These are phyloP conservation scores for Pogonocherus hispidulus DNA, from an alignment of 2,888 invertebrate species.

Conservation along the genomic window DNA sequence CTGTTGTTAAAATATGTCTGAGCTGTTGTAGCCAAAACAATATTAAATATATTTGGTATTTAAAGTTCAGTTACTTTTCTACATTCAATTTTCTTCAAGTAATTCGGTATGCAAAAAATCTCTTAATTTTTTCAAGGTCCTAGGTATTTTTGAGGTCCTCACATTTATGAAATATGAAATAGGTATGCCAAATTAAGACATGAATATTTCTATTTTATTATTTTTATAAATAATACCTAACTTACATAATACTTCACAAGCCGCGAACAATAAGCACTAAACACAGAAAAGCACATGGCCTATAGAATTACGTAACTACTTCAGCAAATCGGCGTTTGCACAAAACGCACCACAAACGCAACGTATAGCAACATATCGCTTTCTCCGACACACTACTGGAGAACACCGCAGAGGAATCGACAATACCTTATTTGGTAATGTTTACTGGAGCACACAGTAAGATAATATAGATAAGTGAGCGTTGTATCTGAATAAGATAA, in stretches of 20 bases:
- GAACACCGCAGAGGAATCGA: constrained; percentile 28
- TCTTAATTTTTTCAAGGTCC: too few relatives aligned
- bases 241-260: constrained; percentile 18
- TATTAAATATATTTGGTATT: too few relatives aligned
- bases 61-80: too few relatives aligned
- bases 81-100: too few relatives aligned
- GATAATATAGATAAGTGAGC: constrained; percentile 15
- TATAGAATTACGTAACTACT: constrained; percentile 4
- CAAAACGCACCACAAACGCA: neutral
- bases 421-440: constrained; percentile 43
- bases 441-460: constrained; percentile 23
- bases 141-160: too few relatives aligned
- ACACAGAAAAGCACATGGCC: constrained; percentile 20
- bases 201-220: too few relatives aligned
- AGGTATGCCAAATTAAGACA: too few relatives aligned
- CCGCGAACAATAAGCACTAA: constrained; percentile 20
- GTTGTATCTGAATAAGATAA: constrained; percentile 10
- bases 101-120: too few relatives aligned
- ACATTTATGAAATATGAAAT: too few relatives aligned
- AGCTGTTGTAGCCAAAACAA: too few relatives aligned
- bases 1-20: too few relatives aligned
- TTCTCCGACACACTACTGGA: constrained; percentile 6
- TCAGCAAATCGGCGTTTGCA: constrained; percentile 1
- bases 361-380: constrained; percentile 6
- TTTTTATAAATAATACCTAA: too few relatives aligned